Conservation (phyloP, 2,888 invertebrate species). For the Brachyptera putata region DNA sequence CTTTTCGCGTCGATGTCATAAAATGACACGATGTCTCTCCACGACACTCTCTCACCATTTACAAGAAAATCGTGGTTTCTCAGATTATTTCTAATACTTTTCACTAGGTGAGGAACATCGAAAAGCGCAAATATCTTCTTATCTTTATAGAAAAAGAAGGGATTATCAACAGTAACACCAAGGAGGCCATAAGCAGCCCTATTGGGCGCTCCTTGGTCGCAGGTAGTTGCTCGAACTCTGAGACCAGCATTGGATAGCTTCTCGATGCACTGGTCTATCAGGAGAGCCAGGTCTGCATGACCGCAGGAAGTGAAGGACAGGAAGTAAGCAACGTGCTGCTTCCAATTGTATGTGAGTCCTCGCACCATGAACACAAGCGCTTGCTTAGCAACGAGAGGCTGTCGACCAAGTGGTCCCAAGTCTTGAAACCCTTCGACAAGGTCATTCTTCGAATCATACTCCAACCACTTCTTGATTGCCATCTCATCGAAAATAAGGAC, state of each 20-base stretch:
- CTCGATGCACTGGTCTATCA: conserved; percentile 31
- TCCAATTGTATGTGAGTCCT: conserved; percentile 35
- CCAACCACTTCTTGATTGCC: conserved; percentile 33
- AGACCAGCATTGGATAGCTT: conserved; percentile 30
- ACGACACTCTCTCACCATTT: conserved; percentile 26
- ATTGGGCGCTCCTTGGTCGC: conserved; percentile 35
- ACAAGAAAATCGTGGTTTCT: conserved; percentile 28
- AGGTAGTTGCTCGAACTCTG: conserved; percentile 33
- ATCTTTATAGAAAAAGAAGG: conserved; percentile 26
- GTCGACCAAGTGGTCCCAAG: conserved; percentile 32
- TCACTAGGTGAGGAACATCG: conserved; percentile 35
- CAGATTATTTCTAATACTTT: conserved; percentile 35
- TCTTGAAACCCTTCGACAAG: conserved; percentile 35
- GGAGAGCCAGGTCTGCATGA: conserved; percentile 21
- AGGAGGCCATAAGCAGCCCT: conserved; percentile 30
- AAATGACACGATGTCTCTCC: conserved; percentile 24
- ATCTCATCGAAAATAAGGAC: conserved; percentile 37
- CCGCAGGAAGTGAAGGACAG: conserved; percentile 29
- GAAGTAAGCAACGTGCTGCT: conserved; percentile 35
- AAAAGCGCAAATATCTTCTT: conserved; percentile 34
- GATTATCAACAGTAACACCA: conserved; percentile 31
- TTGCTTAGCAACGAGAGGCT: conserved; percentile 33
- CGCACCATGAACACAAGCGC: conserved; percentile 36
- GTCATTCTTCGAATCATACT: conserved; percentile 34
- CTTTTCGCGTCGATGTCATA: conserved; percentile 18